These are phyloP conservation scores for Bombus picipes DNA, from an alignment of 1,140 invertebrate species.

Conservation along the genomic window DNA sequence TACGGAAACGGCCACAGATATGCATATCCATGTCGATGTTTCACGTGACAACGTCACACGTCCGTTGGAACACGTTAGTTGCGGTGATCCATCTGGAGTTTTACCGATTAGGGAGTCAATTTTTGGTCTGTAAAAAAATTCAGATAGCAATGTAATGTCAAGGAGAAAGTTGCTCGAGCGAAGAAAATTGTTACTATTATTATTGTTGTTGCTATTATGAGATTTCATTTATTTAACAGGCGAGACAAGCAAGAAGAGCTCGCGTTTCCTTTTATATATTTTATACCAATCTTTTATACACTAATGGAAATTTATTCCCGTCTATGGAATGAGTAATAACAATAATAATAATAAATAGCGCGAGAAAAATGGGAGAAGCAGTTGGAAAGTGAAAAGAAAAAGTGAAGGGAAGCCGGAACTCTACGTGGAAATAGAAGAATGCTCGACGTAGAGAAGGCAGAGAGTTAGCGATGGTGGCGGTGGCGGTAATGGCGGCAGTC, in stretches of 20 bases:
- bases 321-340: too few species aligned
- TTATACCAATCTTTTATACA: background rate
- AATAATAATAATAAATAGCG: too few species aligned
- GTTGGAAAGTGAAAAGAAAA: background rate
- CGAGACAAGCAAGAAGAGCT: background rate
- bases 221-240: background rate
- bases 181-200: background rate
- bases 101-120: background rate
- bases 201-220: background rate
- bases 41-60: background rate
- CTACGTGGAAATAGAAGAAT: background rate
- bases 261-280: background rate
- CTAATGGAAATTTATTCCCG: background rate
- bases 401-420: background rate
- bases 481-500: background rate
- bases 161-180: too few species aligned
- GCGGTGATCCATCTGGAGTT: background rate
- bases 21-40: background rate
- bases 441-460: background rate
- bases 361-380: background rate
- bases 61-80: background rate
- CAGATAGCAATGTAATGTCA: too few species aligned
- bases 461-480: conserved; percentile 15
- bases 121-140: background rate
- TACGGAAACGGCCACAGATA: background rate